A percentile compares a stretch with the other conserved stretches of the same genome.
Evolutionary conservation across 2,888 invertebrate genomes (phyloP).

Genomic region (Oxytorus armatus): DNA sequence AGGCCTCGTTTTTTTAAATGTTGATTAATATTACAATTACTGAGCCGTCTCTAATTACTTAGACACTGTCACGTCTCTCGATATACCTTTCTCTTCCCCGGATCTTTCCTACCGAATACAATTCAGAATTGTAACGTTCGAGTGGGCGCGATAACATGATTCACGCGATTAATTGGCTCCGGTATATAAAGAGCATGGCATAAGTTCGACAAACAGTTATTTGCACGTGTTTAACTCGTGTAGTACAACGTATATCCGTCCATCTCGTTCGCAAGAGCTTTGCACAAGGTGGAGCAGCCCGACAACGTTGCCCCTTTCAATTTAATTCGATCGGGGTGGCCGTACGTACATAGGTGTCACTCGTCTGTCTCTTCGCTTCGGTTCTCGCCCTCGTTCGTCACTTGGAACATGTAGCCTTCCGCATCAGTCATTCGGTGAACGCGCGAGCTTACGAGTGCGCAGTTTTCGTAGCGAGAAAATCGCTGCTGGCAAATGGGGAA

Average conservation of each 20-base stretch:
- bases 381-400: conserved; percentile 39
- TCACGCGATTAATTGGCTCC: not conserved
- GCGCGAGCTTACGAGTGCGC: conserved; percentile 8
- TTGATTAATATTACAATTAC: too few relatives aligned
- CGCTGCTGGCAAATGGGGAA: conserved; percentile 3
- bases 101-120: too few relatives aligned
- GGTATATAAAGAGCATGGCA: not conserved
- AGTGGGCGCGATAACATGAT: not conserved
- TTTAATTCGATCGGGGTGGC: conserved; percentile 73
- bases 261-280: conserved; percentile 3
- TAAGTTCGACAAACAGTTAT: not conserved
- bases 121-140: too few relatives aligned
- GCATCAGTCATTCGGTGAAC: conserved; percentile 43
- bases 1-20: too few relatives aligned
- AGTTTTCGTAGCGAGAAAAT: conserved; percentile 22
- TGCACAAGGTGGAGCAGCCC: conserved; percentile 45
- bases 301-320: conserved; percentile 73
- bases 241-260: not conserved
- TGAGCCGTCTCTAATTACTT: too few relatives aligned
- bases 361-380: conserved; percentile 4
- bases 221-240: conserved; percentile 14
- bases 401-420: conserved; percentile 34
- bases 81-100: too few relatives aligned
- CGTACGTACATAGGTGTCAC: not conserved
- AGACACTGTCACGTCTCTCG: too few relatives aligned